Base-by-base conservation (phyloP, 2,113 vertebrate genomes). In the Mastomys natalensis region DNA sequence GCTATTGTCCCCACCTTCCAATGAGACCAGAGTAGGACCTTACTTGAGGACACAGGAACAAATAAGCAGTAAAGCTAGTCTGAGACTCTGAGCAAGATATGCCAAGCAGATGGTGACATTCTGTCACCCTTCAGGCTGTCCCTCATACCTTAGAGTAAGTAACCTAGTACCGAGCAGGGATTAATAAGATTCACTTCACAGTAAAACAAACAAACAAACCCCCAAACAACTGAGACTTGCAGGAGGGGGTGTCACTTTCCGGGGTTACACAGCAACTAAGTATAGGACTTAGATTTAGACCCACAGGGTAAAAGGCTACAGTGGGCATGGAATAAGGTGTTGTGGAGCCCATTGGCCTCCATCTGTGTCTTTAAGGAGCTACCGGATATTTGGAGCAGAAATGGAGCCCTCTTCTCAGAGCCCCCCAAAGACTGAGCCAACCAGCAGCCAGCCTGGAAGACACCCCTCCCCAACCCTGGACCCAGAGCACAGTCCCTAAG, bases 351-450 rank as follows among this genome's bases (percentile, higher is more conserved):
- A 92, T 22, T 22, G 43, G 26, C 29, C 53, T 70, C 76, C 12
- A 24, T 86, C 82, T 89, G 53, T 90, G 53, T 93, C 78, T 97
- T 97, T 60, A 97, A 97, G 97, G 96, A 95, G 81, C 89, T 86
- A 96, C 43, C 87, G 48, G 43, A 87, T 91, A 90, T 4, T 6
- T 51, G 73, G 76, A 43, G 60, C 68, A 58, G 96, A 34, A 72
- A 73, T 4, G 90, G 58, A 97, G 29, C 34, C 72, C 66, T 94
- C 95, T 95, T 92, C 77, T 89, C 81, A 53, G 89, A 95, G 86
- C 0, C 34, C 94, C 55, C 40, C 73, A 53, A 91, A 68, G 68
- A 96, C 11, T 55, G 95, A 95, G 40, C 7, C 24, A 60, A 29
- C 62, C 7, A 2, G 73, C 82, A 70, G 43, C 62, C 94, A 96